phyloP scores from a whole-genome alignment of 2,113 vertebrate genomes.

The Excalfactoria chinensis region DNA sequence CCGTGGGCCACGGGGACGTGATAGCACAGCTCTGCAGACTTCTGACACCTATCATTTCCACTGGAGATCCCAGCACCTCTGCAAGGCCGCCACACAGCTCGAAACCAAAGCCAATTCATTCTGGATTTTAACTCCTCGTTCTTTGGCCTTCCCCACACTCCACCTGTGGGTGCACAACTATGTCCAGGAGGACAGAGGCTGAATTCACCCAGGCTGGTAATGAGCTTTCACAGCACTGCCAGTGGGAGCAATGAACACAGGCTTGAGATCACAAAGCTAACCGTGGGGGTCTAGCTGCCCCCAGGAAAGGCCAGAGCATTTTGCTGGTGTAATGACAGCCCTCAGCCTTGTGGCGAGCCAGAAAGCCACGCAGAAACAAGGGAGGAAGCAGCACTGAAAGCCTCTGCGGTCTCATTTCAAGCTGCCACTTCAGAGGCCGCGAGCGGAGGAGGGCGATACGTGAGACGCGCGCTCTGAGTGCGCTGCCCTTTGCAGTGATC shows the following conservation, averaged over 20 bases:
- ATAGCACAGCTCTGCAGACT: neutral
- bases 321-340: fast-evolving
- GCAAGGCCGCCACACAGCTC: neutral
- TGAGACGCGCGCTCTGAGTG: neutral
- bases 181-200: too few relatives aligned
- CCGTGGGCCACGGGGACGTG: neutral
- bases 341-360: neutral
- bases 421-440: neutral
- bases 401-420: neutral
- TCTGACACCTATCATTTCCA: neutral
- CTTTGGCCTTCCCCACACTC: neutral
- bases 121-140: neutral
- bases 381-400: neutral
- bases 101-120: neutral
- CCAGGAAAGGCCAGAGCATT: too few relatives aligned
- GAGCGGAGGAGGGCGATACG: neutral
- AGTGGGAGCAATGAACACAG: neutral
- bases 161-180: neutral
- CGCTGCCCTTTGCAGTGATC: conserved; percentile 8
- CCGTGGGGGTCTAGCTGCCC: too few relatives aligned
- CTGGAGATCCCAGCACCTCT: neutral
- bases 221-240: neutral
- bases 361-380: neutral
- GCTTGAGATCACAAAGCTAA: neutral
- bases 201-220: neutral